Evolutionary conservation across 2,797 vertebrate species (phyloP).

Genomic region (Caiman crocodilus): DNA sequence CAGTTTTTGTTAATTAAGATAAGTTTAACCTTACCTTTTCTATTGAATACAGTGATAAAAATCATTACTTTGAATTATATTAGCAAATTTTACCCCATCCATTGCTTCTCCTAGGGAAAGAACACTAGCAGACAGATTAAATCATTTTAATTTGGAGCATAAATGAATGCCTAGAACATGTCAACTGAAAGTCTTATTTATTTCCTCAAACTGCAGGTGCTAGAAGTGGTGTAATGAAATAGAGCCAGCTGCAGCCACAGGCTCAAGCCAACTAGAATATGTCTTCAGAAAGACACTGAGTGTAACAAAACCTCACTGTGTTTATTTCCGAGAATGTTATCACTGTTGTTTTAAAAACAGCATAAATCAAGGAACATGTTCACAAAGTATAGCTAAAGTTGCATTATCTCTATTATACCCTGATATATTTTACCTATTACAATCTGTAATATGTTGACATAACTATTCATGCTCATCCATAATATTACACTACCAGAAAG

Average conservation of each 20-base stretch:
- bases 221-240: slow-evolving; percentile 66
- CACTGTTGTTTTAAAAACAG: slow-evolving; percentile 53
- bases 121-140: slow-evolving; percentile 51
- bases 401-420: slow-evolving; percentile 54
- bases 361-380: slow-evolving; percentile 49
- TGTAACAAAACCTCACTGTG: slow-evolving; percentile 65
- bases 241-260: slow-evolving; percentile 67
- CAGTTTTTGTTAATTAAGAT: slow-evolving; percentile 35
- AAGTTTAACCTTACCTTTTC: slow-evolving; percentile 47
- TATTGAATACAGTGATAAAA: neutral
- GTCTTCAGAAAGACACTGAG: slow-evolving; percentile 66
- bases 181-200: slow-evolving; percentile 78
- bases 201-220: slow-evolving; percentile 81
- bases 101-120: slow-evolving; percentile 43
- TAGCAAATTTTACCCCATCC: slow-evolving; percentile 46
- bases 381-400: slow-evolving; percentile 58
- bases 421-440: slow-evolving; percentile 65
- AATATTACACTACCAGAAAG: slow-evolving; percentile 52
- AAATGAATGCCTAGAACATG: slow-evolving; percentile 74
- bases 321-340: slow-evolving; percentile 75
- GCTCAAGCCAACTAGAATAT: slow-evolving; percentile 66
- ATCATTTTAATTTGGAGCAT: slow-evolving; percentile 65
- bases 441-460: slow-evolving; percentile 68
- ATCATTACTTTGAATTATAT: slow-evolving; percentile 37
- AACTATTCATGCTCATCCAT: slow-evolving; percentile 58